Percentiles rank a stretch among this genome's conserved stretches.
Evolutionary conservation across 2,113 vertebrate species (phyloP).

Genomic region (Gnathonemus longibarbis): DNA sequence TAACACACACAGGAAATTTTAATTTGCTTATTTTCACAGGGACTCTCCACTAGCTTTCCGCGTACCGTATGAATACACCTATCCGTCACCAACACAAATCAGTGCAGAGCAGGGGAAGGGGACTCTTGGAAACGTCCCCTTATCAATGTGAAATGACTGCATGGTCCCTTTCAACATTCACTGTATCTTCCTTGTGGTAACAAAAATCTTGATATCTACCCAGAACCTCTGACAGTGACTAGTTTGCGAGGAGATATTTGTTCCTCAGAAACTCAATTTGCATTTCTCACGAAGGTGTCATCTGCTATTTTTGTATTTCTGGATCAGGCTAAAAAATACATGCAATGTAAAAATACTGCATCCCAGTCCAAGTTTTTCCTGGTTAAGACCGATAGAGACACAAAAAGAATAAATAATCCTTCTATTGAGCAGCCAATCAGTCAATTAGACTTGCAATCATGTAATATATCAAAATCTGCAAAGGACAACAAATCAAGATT

Average conservation of each 20-base stretch:
- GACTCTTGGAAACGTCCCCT: neutral
- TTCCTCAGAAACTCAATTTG: too few relatives aligned
- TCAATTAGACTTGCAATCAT: neutral
- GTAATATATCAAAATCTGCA: neutral
- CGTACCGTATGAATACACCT: conserved; percentile 4
- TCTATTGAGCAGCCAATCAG: neutral
- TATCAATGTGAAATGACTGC: neutral
- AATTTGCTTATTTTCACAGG: neutral
- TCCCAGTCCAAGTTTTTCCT: neutral
- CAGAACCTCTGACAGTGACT: too few relatives aligned
- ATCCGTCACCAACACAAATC: neutral
- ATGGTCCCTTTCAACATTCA: neutral
- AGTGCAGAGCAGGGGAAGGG: neutral
- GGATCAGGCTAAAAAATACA: too few relatives aligned
- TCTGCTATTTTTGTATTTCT: too few relatives aligned
- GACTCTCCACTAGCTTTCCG: neutral
- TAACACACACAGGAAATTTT: neutral
- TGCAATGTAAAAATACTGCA: neutral
- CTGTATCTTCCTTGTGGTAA: too few relatives aligned
- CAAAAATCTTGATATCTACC: too few relatives aligned
- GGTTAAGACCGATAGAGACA: neutral
- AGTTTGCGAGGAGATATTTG: too few relatives aligned
- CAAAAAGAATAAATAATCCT: neutral
- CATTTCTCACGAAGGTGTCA: too few relatives aligned
- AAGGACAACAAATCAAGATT: conserved; percentile 25